These are phyloP conservation scores for Bombus picipes DNA, from an alignment of 1,140 invertebrate species.

Conservation along the genomic window DNA sequence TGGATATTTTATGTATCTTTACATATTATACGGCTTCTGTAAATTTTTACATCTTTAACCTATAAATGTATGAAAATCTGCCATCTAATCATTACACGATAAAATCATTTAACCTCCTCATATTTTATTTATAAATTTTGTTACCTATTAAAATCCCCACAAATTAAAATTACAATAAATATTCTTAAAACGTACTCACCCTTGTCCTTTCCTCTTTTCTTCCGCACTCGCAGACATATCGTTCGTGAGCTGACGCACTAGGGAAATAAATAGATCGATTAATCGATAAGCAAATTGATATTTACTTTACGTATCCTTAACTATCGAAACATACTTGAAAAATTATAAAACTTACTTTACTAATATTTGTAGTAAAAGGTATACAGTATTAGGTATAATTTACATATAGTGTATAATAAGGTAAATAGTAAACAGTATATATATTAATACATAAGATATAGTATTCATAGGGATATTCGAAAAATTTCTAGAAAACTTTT, in stretches of 20 bases:
- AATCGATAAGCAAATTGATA: not conserved
- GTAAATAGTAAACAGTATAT: not conserved
- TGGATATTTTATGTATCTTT: not conserved
- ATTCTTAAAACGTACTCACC: slow-evolving; percentile 86
- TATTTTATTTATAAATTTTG: not conserved
- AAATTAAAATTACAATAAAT: not conserved
- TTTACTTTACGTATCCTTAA: not conserved
- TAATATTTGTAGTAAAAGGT: not conserved
- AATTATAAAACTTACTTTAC: not conserved
- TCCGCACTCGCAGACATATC: slow-evolving; percentile 95
- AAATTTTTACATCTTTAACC: not conserved
- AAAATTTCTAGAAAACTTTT: too few species aligned
- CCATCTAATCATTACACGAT: not conserved
- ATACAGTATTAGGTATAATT: not conserved
- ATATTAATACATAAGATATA: not conserved
- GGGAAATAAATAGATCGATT: slow-evolving; percentile 72
- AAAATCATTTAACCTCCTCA: not conserved
- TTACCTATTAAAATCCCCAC: not conserved
- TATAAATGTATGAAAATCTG: not conserved
- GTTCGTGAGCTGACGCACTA: slow-evolving; percentile 97
- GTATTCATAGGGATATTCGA: too few species aligned
- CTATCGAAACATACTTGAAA: not conserved
- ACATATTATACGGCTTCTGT: not conserved
- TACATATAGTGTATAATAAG: not conserved
- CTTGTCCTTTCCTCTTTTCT: slow-evolving; percentile 91